Evolutionary conservation across 1,140 invertebrate species (phyloP).

Genomic region (Apis mellifera): DNA sequence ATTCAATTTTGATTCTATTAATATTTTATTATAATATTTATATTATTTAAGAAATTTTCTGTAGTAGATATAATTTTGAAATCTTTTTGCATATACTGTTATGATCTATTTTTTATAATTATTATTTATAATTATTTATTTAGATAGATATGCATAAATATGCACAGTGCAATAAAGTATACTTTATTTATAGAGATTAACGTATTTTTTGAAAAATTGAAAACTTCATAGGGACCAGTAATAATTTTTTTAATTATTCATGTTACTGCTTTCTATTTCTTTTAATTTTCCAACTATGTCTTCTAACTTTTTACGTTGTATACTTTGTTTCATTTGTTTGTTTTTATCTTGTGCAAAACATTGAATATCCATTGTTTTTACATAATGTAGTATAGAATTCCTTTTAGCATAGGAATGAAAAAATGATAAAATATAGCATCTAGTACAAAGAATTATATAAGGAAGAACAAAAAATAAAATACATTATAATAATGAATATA

Average conservation of each 20-base stretch:
- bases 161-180: too few species aligned
- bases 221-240: not conserved
- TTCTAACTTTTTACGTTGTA: conserved; percentile 59
- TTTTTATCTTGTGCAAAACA: conserved; percentile 22
- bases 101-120: not conserved
- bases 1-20: not conserved
- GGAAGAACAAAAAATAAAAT: not conserved
- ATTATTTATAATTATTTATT: not conserved
- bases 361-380: conserved; percentile 24
- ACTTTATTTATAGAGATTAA: not conserved
- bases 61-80: conserved; percentile 7
- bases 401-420: conserved; percentile 35
- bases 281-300: conserved; percentile 61
- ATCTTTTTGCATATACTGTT: not conserved
- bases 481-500: not conserved
- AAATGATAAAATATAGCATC: conserved; percentile 15
- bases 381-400: conserved; percentile 45
- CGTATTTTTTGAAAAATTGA: not conserved
- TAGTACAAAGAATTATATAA: conserved; percentile 8
- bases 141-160: not conserved
- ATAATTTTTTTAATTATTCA: conserved; percentile 30
- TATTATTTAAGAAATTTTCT: not conserved
- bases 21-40: not conserved
- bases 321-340: conserved; percentile 28
- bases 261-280: conserved; percentile 30